Evolutionary conservation across 2,888 invertebrate species (phyloP).

Genomic region (Sphaerophoria taeniata): DNA sequence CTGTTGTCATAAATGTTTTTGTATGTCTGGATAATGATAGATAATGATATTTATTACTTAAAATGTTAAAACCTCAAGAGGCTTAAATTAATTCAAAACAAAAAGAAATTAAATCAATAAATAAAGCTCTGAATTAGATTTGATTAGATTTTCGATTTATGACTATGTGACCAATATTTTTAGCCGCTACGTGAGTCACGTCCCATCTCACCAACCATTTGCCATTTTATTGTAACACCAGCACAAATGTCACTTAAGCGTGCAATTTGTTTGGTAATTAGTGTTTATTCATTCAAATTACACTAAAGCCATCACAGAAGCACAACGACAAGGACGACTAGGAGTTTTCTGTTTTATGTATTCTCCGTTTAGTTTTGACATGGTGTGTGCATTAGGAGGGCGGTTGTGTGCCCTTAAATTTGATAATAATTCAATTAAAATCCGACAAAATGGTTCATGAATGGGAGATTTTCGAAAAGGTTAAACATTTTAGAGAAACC

Average conservation of each 20-base stretch:
- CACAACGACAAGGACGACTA: neutral
- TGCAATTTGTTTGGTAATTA: slow-evolving; percentile 43
- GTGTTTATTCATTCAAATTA: slow-evolving; percentile 37
- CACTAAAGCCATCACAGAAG: neutral
- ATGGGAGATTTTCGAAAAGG: slow-evolving; percentile 15
- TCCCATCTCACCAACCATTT: neutral
- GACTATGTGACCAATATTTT: neutral
- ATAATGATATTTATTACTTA: too few species aligned
- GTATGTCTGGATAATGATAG: too few species aligned
- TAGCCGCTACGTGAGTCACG: neutral
- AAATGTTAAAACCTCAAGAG: too few species aligned
- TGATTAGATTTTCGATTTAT: neutral
- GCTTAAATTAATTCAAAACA: too few species aligned
- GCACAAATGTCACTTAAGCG: slow-evolving; percentile 15
- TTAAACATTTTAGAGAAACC: slow-evolving; percentile 6
- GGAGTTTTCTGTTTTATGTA: neutral
- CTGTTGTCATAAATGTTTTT: too few species aligned
- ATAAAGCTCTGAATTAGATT: neutral
- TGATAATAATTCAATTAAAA: slow-evolving; percentile 38
- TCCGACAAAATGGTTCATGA: slow-evolving; percentile 18
- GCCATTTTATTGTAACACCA: slow-evolving; percentile 5
- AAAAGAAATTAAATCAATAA: too few species aligned
- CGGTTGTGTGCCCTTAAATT: slow-evolving; percentile 13
- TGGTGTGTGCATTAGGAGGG: neutral
- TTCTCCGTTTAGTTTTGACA: neutral